phyloP scores from a whole-genome alignment of 2,888 invertebrate species.

The Chrysotoxum bicinctum region DNA sequence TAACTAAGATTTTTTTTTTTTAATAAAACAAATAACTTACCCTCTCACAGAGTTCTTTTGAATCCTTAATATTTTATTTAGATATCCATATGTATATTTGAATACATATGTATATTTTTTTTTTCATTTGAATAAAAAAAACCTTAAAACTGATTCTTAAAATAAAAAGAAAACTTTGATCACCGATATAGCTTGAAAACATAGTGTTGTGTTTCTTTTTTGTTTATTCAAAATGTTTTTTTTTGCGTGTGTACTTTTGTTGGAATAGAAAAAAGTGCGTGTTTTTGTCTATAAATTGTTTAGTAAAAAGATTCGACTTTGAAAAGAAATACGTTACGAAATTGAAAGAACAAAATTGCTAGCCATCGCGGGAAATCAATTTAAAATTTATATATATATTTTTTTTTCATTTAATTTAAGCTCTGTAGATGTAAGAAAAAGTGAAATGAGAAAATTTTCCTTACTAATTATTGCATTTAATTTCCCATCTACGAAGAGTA shows the following conservation, averaged over 20 bases:
- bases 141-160: constrained; percentile 62
- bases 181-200: constrained; percentile 62
- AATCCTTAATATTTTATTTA: constrained; percentile 51
- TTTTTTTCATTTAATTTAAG: not conserved
- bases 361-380: constrained; percentile 1
- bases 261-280: constrained; percentile 40
- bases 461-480: constrained; percentile 34
- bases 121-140: not conserved
- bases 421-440: constrained; percentile 28
- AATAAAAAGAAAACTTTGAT: constrained; percentile 67
- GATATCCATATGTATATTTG: not conserved
- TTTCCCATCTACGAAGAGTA: constrained; percentile 43
- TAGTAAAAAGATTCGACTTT: constrained; percentile 23
- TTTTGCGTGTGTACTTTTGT: constrained; percentile 29
- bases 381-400: not conserved
- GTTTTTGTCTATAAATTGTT: constrained; percentile 48
- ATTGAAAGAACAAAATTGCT: not conserved
- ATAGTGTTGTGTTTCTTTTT: constrained; percentile 49
- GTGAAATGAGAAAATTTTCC: not conserved
- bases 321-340: constrained; percentile 22
- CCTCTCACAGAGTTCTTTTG: constrained; percentile 48
- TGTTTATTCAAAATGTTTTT: constrained; percentile 19
- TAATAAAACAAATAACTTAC: constrained; percentile 57
- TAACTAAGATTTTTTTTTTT: constrained; percentile 31
- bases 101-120: constrained; percentile 1